Evolutionary conservation across 2,797 vertebrate species (phyloP).

Genomic region (Gallinago solitaria): DNA sequence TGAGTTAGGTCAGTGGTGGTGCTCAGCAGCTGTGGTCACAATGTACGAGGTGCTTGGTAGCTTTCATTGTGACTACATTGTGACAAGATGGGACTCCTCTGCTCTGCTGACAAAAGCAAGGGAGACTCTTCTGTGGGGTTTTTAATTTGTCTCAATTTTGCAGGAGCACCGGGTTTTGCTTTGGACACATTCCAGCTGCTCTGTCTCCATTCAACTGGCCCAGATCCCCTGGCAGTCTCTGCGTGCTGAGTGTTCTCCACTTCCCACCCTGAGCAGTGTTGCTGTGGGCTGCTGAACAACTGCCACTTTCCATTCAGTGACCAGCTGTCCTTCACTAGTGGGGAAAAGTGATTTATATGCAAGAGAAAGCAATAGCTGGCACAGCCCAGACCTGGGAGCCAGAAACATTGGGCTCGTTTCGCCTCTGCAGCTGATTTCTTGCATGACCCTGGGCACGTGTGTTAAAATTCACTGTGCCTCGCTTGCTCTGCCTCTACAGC

Average conservation of each 20-base stretch:
- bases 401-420: not conserved
- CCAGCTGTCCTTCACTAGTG: slow-evolving; percentile 45
- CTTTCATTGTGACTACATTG: not conserved
- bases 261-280: not conserved
- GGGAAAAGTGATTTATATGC: slow-evolving; percentile 31
- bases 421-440: not conserved
- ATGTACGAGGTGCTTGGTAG: not conserved
- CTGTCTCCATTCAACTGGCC: not conserved
- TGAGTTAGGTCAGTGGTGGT: not conserved
- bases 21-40: not conserved
- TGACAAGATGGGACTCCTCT: not conserved
- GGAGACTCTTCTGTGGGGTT: not conserved
- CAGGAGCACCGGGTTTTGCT: not conserved
- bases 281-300: slow-evolving; percentile 36
- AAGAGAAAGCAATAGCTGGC: slow-evolving; percentile 21
- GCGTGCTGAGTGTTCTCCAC: not conserved
- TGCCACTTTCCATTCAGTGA: slow-evolving; percentile 27
- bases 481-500: not conserved
- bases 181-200: slow-evolving; percentile 4
- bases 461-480: not conserved
- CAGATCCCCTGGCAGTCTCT: slow-evolving; percentile 2
- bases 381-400: not conserved
- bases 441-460: accelerated
- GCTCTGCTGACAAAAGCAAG: not conserved
- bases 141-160: not conserved